A percentile compares a stretch with the other conserved stretches of the same genome.
phyloP scores from a whole-genome alignment of 2,888 invertebrate genomes.

The Idaea dimidiata region DNA sequence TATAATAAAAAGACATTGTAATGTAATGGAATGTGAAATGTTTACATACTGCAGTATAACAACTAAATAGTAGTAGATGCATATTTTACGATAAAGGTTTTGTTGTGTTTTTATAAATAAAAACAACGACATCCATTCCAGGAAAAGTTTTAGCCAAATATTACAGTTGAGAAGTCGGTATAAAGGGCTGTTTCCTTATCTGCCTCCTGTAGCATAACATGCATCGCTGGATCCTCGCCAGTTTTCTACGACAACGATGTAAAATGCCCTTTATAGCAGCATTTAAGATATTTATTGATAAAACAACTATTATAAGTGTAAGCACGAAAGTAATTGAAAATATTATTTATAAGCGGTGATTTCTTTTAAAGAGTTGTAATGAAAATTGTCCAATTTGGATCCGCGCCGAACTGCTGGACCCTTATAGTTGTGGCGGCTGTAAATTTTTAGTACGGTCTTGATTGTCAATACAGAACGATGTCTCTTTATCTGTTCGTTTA shows the following conservation, averaged over 20 bases:
- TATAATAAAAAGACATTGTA: neutral
- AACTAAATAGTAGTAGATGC: neutral
- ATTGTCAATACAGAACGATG: conserved; percentile 4
- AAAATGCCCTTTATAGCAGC: neutral
- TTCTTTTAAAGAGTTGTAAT: conserved; percentile 1
- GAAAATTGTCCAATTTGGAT: neutral
- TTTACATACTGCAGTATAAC: neutral
- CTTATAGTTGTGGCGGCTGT: neutral
- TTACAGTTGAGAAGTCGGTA: neutral
- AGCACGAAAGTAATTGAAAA: neutral
- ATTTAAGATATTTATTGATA: neutral
- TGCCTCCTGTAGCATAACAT: neutral
- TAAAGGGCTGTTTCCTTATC: neutral
- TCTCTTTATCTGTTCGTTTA: conserved; percentile 14
- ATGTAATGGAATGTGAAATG: neutral
- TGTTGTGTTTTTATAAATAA: neutral
- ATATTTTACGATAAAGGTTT: neutral
- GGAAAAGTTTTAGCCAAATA: neutral
- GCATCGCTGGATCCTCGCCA: neutral
- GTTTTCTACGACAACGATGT: neutral
- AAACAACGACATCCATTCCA: neutral
- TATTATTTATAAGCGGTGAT: neutral
- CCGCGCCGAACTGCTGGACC: conserved; percentile 1
- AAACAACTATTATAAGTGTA: neutral
- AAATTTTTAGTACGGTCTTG: neutral